phyloP scores from a whole-genome alignment of 1,140 invertebrate species.

The Cotesia typhae region DNA sequence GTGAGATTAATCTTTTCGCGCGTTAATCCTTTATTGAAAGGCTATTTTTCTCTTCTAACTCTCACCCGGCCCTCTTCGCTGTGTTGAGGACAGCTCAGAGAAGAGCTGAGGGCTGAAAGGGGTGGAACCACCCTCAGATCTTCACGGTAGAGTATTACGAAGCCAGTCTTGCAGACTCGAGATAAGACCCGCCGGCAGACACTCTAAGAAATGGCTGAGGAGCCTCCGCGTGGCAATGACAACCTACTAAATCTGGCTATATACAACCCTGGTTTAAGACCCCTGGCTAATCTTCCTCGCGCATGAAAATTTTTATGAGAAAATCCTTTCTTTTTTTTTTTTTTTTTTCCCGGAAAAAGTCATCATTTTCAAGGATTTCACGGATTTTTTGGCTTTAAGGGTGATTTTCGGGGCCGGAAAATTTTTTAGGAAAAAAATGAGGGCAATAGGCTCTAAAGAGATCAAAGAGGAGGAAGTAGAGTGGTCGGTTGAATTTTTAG shows the following conservation, averaged over 20 bases:
- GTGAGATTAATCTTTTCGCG: too few species aligned
- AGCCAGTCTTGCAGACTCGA: constrained; percentile 64
- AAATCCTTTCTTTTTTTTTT: too few species aligned
- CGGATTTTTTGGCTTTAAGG: too few species aligned
- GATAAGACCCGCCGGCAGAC: constrained; percentile 59
- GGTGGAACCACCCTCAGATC: neutral
- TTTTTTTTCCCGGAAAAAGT: too few species aligned
- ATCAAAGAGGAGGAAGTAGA: too few species aligned
- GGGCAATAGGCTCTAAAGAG: too few species aligned
- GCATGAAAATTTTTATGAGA: neutral
- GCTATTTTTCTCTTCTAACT: neutral
- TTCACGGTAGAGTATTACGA: constrained; percentile 58
- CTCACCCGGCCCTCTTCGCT: neutral
- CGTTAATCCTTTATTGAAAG: neutral
- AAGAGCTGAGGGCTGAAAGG: too few species aligned
- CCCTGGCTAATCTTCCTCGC: constrained; percentile 24
- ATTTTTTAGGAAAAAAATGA: too few species aligned
- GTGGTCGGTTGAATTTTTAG: too few species aligned
- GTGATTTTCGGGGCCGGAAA: too few species aligned
- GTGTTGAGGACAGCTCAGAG: too few species aligned
- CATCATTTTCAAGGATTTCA: too few species aligned
- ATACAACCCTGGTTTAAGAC: constrained; percentile 10
- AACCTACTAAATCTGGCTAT: neutral
- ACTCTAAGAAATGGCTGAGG: constrained; percentile 47
- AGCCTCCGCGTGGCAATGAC: neutral